These are phyloP conservation scores for Recurvirostra avosetta DNA, from an alignment of 2,113 vertebrate species.

Conservation along the genomic window DNA sequence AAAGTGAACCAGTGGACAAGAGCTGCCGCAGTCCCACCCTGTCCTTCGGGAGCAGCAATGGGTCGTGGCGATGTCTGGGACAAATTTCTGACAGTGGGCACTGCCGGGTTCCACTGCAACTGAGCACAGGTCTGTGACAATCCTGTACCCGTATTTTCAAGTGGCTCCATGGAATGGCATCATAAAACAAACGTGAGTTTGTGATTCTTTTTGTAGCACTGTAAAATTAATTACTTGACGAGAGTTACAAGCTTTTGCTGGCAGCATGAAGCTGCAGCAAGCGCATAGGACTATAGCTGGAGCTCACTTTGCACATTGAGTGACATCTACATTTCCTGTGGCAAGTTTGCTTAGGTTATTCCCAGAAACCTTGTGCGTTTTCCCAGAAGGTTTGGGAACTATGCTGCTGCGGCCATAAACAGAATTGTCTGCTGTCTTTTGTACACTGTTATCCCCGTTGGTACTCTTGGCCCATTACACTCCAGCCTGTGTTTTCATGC, in stretches of 20 bases:
- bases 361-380: neutral
- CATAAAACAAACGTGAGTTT: neutral
- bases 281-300: neutral
- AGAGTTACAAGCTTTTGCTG: neutral
- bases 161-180: too few species aligned
- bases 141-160: too few species aligned
- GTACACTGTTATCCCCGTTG: too few species aligned
- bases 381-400: neutral
- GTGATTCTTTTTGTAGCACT: neutral
- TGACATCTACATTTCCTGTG: neutral
- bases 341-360: neutral
- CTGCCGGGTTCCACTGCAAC: too few species aligned
- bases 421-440: neutral
- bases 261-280: neutral
- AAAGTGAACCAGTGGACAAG: too few species aligned
- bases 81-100: too few species aligned
- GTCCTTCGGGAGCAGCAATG: too few species aligned
- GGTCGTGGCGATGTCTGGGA: too few species aligned
- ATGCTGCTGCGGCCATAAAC: neutral
- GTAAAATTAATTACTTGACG: neutral
- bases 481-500: accelerated
- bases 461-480: neutral
- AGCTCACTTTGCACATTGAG: neutral
- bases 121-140: too few species aligned
- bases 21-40: too few species aligned